A percentile compares a stretch with the other conserved stretches of the same genome.
These are phyloP conservation scores for Xanthia togata DNA, from an alignment of 2,888 invertebrate genomes.

Conservation along the genomic window DNA sequence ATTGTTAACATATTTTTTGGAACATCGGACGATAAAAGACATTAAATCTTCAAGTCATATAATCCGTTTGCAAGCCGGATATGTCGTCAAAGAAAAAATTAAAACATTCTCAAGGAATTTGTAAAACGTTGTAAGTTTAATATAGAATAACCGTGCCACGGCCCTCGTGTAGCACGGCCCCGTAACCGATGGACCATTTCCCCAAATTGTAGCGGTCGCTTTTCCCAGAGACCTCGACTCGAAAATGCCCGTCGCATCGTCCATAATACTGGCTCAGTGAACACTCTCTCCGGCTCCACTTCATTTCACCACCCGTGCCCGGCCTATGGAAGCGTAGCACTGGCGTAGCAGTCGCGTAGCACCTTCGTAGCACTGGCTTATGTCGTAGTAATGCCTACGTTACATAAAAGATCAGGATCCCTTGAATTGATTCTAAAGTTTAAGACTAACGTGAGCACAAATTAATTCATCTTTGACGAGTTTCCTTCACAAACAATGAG, in stretches of 20 bases:
- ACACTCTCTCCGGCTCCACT: conserved; percentile 69
- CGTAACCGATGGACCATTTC: conserved; percentile 81
- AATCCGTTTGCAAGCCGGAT: conserved; percentile 2
- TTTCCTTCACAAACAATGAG: conserved; percentile 2
- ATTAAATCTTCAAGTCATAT: conserved; percentile 19
- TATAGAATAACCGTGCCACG: conserved; percentile 26
- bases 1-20: conserved; percentile 33
- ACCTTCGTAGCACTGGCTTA: conserved; percentile 65
- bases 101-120: not conserved
- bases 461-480: conserved; percentile 12
- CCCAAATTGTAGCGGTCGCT: conserved; percentile 79
- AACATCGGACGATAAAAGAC: conserved; percentile 56
- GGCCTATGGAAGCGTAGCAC: conserved; percentile 63
- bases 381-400: conserved; percentile 28
- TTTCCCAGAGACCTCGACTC: conserved; percentile 81
- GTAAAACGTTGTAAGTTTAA: not conserved
- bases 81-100: conserved; percentile 2
- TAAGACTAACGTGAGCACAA: conserved; percentile 16
- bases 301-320: conserved; percentile 55
- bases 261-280: conserved; percentile 79
- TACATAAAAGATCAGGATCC: conserved; percentile 17
- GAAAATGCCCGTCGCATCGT: conserved; percentile 64
- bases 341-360: conserved; percentile 66
- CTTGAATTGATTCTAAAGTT: conserved; percentile 26
- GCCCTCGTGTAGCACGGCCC: conserved; percentile 62